Conservation (phyloP, 1,140 invertebrate species). For the Plutomurus gul region DNA sequence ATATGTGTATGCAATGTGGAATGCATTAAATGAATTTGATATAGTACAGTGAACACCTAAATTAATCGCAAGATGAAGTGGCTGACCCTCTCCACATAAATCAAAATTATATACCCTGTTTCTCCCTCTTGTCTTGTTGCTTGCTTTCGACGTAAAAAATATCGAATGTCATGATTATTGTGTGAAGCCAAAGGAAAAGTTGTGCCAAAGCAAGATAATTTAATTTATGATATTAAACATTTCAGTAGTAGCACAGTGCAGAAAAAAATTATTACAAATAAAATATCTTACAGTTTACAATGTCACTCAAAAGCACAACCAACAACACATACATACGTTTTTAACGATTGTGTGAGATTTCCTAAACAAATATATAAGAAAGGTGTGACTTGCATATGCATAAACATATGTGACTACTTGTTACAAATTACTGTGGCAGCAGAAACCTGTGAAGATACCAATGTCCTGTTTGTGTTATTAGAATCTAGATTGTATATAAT, state of each 20-base stretch:
- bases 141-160: not conserved
- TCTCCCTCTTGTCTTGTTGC: not conserved
- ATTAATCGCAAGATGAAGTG: too few relatives aligned
- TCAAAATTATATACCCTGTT: not conserved
- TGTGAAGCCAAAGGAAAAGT: slow-evolving; percentile 8
- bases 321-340: too few relatives aligned
- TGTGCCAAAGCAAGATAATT: not conserved
- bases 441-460: not conserved
- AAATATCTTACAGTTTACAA: too few relatives aligned
- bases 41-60: too few relatives aligned
- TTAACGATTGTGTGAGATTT: not conserved
- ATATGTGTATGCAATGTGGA: too few relatives aligned
- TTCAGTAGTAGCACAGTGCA: too few relatives aligned
- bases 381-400: not conserved
- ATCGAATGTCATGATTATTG: not conserved
- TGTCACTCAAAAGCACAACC: too few relatives aligned
- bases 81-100: not conserved
- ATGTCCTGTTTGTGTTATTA: slow-evolving; percentile 2
- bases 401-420: not conserved
- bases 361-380: not conserved
- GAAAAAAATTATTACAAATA: too few relatives aligned
- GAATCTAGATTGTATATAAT: not conserved
- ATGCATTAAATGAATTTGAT: too few relatives aligned
- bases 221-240: not conserved
- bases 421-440: not conserved